Conservation (phyloP, 2,113 vertebrate genomes). For the Macaca mulatta region DNA sequence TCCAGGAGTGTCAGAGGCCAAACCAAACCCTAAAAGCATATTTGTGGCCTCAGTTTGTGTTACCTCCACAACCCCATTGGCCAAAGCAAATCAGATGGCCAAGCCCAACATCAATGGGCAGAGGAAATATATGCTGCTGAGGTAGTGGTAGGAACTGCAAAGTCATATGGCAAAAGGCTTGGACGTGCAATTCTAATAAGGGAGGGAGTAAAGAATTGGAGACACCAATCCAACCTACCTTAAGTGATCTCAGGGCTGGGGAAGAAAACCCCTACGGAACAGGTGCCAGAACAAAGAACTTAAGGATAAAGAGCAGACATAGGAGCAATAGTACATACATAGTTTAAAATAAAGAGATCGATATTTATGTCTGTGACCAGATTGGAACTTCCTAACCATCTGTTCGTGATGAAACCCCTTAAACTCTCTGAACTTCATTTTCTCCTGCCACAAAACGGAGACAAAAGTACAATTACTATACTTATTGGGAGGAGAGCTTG, state of each 20-base stretch:
- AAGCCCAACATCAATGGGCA: not conserved
- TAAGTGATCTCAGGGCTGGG: not conserved
- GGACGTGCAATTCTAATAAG: not conserved
- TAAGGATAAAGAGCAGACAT: not conserved
- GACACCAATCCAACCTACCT: not conserved
- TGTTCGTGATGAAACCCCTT: not conserved
- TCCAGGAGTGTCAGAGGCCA: not conserved
- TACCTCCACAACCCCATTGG: not conserved
- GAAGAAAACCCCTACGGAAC: not conserved
- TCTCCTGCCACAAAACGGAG: not conserved
- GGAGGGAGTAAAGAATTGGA: not conserved
- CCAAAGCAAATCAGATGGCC: not conserved
- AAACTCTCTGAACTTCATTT: not conserved
- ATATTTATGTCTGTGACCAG: not conserved
- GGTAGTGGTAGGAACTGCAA: not conserved
- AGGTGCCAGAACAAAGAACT: not conserved
- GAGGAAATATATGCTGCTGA: not conserved
- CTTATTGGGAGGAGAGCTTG: not conserved
- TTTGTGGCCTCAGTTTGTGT: not conserved
- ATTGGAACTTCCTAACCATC: not conserved
- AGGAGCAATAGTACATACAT: accelerated
- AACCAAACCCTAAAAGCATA: not conserved
- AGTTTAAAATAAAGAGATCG: not conserved
- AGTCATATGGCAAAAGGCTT: not conserved
- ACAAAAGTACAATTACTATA: not conserved